phyloP scores from a whole-genome alignment of 2,797 vertebrate genomes.

The Parambassis ranga region DNA sequence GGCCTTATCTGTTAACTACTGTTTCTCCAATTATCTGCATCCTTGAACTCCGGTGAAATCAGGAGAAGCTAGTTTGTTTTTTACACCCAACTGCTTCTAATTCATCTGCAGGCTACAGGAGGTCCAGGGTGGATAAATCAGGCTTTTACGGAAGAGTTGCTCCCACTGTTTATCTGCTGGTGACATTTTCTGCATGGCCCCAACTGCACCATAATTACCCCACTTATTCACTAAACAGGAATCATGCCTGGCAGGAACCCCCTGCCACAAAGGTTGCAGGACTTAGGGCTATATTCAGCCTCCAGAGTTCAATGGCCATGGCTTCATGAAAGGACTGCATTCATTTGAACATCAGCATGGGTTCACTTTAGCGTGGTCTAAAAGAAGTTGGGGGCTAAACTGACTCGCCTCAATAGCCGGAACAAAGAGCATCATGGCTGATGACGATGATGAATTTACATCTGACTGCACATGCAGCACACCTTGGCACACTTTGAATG shows the following conservation, averaged over 20 bases:
- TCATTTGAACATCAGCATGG: slow-evolving; percentile 74
- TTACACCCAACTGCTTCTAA: slow-evolving; percentile 90
- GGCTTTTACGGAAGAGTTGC: slow-evolving; percentile 90
- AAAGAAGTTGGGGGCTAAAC: slow-evolving; percentile 62
- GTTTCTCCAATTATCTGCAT: slow-evolving; percentile 92
- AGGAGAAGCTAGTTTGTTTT: slow-evolving; percentile 80
- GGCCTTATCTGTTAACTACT: slow-evolving; percentile 84
- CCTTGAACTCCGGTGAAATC: slow-evolving; percentile 88
- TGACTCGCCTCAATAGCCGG: slow-evolving; percentile 54
- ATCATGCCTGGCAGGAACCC: slow-evolving; percentile 92
- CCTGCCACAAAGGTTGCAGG: slow-evolving; percentile 89
- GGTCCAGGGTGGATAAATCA: slow-evolving; percentile 86
- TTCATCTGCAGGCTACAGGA: slow-evolving; percentile 87
- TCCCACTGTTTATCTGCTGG: slow-evolving; percentile 95
- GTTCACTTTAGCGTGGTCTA: slow-evolving; percentile 59
- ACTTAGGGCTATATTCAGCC: slow-evolving; percentile 91
- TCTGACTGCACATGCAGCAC: slow-evolving; percentile 65
- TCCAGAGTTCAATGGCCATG: slow-evolving; percentile 72
- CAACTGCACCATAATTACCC: slow-evolving; percentile 95
- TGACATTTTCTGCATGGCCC: slow-evolving; percentile 94
- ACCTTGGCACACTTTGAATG: slow-evolving; percentile 79
- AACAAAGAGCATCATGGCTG: slow-evolving; percentile 68
- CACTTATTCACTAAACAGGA: slow-evolving; percentile 98
- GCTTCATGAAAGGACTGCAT: slow-evolving; percentile 66
- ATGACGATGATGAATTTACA: slow-evolving; percentile 68